These are phyloP conservation scores for Entelurus aequoreus DNA, from an alignment of 2,113 vertebrate species.

Conservation along the genomic window DNA sequence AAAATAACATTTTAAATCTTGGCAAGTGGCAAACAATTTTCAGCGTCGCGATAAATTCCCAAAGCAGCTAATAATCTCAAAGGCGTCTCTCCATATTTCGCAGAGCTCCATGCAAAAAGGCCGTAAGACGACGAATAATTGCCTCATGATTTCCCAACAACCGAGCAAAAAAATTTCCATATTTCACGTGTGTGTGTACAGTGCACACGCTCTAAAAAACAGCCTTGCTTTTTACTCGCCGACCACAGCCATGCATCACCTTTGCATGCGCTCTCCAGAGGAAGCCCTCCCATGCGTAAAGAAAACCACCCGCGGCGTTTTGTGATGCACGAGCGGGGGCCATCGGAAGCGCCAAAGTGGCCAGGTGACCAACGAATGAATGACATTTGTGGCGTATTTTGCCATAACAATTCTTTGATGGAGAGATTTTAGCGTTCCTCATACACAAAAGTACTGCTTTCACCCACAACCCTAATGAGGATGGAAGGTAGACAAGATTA, in stretches of 20 bases:
- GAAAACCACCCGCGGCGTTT: slow-evolving; percentile 23
- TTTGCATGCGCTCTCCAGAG: slow-evolving; percentile 9
- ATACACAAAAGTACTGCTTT: too few relatives aligned
- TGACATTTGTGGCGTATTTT: slow-evolving; percentile 11
- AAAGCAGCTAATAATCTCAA: too few relatives aligned
- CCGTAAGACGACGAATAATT: too few relatives aligned
- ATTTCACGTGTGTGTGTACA: not conserved
- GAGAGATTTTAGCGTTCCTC: slow-evolving; percentile 4
- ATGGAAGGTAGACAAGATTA: too few relatives aligned
- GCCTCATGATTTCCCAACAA: too few relatives aligned
- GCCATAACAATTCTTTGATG: slow-evolving; percentile 12
- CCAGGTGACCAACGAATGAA: slow-evolving; percentile 29
- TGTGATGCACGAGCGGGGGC: not conserved
- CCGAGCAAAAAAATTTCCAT: too few relatives aligned
- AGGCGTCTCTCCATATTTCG: too few relatives aligned
- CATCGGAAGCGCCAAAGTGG: slow-evolving; percentile 18
- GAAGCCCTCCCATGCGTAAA: slow-evolving; percentile 15
- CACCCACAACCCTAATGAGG: too few relatives aligned
- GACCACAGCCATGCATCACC: not conserved
- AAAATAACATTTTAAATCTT: too few relatives aligned
- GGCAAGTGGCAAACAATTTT: too few relatives aligned
- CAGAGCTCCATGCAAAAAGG: too few relatives aligned
- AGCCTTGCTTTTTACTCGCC: slow-evolving; percentile 2
- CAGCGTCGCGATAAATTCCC: too few relatives aligned
- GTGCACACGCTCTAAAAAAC: not conserved